Conservation (phyloP, 1,140 invertebrate genomes). For the Polyergus mexicanus region DNA sequence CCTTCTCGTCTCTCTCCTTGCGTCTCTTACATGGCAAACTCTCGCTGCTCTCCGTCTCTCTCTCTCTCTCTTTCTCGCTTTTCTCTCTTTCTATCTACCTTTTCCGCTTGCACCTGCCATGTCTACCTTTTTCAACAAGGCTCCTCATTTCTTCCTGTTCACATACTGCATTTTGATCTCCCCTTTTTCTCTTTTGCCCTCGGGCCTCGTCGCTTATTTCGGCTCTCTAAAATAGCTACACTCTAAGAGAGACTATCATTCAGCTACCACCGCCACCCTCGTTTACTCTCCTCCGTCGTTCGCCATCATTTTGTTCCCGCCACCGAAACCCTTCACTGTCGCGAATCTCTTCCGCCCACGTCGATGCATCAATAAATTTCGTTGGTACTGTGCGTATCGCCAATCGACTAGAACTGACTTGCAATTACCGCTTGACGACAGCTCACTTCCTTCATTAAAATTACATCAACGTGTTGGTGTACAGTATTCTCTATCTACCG, state of each 20-base stretch:
- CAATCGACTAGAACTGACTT: constrained; percentile 41
- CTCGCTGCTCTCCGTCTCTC: not conserved
- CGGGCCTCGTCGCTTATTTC: constrained; percentile 33
- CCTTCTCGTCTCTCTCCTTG: constrained; percentile 7
- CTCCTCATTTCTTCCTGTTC: constrained; percentile 40
- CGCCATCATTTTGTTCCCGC: constrained; percentile 37
- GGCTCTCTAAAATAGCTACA: constrained; percentile 7
- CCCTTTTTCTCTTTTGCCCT: not conserved
- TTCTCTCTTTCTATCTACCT: not conserved
- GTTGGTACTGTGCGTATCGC: constrained; percentile 31
- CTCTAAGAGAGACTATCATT: constrained; percentile 9
- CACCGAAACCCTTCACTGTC: constrained; percentile 12
- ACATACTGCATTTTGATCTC: constrained; percentile 38
- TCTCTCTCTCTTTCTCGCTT: not conserved
- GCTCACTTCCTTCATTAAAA: constrained; percentile 71
- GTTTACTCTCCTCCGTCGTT: constrained; percentile 20
- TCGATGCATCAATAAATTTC: constrained; percentile 41
- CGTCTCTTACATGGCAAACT: constrained; percentile 10
- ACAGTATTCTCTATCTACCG: constrained; percentile 64
- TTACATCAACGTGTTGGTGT: constrained; percentile 72
- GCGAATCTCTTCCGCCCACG: constrained; percentile 45
- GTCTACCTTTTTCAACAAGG: constrained; percentile 5
- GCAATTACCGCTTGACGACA: constrained; percentile 69
- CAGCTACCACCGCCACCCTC: not conserved
- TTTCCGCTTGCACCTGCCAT: not conserved